Base-by-base conservation (phyloP, 2,113 vertebrate species). In the Tetraodon nigroviridis region DNA sequence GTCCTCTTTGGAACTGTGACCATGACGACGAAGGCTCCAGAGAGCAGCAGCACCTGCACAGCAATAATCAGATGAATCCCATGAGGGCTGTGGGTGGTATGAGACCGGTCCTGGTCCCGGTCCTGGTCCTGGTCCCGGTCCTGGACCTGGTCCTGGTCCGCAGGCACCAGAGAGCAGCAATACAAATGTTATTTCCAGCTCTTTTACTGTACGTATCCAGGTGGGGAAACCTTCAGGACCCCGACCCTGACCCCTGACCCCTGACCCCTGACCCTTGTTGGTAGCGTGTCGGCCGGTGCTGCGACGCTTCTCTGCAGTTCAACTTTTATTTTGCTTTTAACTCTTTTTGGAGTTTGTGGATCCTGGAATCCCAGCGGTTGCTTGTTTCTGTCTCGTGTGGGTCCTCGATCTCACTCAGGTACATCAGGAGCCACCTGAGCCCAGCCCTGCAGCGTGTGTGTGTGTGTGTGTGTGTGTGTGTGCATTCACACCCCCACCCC, bases 321-420 rank as follows among this genome's bases (percentile, higher is more conserved):
- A 12, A 11, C 8, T 37, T 37, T 37, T 37, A 37, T 8, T 37
- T 37, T 8, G 32, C 11, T 37, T 37, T 37, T 11, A 37, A 12
- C 11, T 12, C 8, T 37, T 37, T 46, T 46, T 46, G n/a, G 42
- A 44, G 2, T 27, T 27, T 27, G 24, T 27, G 24, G 24, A 6
- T 6, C 3, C 24, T 27, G 24, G 24, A 27, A 44, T 3, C 42
- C 13, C 7, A 6, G 8, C 44, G 3, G 15, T 46, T n/a, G 44
- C 44, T 17, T n/a, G 15, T 10, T 29, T 53, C 64, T 46, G 56
- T 17, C n/a, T 15, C 4, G 27, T n/a, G 42, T 63, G 20, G 19
- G 13, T n/a, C 53, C 51, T 63, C 41, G 64, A 55, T 63, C 70
- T 60, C 32, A 54, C 84, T 78, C 80, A 78, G 80, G 82, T 75